Base-by-base conservation (phyloP, 1,140 invertebrate genomes). In the Magallana gigas region DNA sequence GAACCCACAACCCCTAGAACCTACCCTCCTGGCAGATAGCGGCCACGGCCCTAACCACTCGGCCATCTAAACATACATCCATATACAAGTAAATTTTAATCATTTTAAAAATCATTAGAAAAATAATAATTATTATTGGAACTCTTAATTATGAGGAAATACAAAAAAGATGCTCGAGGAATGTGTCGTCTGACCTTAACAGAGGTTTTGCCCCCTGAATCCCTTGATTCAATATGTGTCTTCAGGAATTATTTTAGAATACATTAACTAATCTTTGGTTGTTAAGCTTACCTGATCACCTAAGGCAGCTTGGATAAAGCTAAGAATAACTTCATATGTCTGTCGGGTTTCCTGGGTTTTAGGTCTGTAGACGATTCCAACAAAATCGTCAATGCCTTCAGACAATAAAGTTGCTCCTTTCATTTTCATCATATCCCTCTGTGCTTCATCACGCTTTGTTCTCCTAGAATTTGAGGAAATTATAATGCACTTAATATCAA, bases 341-440 rank as follows among this genome's bases (percentile, higher is more conserved):
- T 99, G 98, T 86, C 98, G 96, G 0, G 99, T 99, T 95, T 99
- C 98, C 94, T 98, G 98, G 0, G 99, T 99, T 95, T 99, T 98
- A 1, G 99, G 99, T 82, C 98, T 96, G 95, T 99, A 99, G 58
- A 98, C 95, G 90, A 99, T 98, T 62, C 98, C 98, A 1, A 98
- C 97, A 95, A 98, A 97, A 93, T 99, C 98, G 93, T 98, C 98
- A 60, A 98, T 96, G 87, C 97, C 97, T 91, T 98, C 98, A 29
- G 98, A 98, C 0, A 98, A 95, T 9, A 98, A 95, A 7, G 97
- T 97, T 5, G 97, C 96, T 11, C 97, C 94, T 95, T 98, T 99
- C 96, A 98, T 98, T 87, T 98, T 97, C 18, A 97, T 96, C 93
- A 98, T 97, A 92, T 99, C 98, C 93, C 98, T 98, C 88, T 98